A percentile compares a stretch with the other conserved stretches of the same genome.
Evolutionary conservation across 2,113 vertebrate species (phyloP).

Genomic region (Cricetomys ansorgei): DNA sequence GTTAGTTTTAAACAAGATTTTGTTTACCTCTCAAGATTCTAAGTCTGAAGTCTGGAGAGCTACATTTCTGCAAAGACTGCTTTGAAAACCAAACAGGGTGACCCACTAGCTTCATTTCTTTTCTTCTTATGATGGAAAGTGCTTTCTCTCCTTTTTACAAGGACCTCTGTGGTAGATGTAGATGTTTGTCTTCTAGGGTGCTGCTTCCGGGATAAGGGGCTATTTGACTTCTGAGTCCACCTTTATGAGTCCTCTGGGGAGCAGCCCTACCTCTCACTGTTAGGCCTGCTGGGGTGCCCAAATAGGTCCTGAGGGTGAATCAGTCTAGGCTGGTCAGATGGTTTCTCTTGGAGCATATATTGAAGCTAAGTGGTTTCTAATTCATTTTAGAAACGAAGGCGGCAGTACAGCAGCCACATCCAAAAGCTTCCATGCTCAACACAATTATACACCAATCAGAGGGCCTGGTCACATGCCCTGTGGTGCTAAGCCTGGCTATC

Average conservation of each 20-base stretch:
- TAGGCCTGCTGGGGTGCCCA: background rate
- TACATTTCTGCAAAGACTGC: background rate
- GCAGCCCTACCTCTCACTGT: constrained; percentile 9
- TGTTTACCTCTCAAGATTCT: background rate
- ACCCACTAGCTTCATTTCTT: background rate
- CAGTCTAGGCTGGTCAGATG: background rate
- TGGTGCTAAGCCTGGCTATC: background rate
- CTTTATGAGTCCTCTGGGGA: background rate
- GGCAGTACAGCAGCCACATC: background rate
- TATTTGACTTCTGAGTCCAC: background rate
- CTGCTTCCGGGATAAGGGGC: too few species aligned
- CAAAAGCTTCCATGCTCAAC: fast-evolving
- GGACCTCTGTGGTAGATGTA: background rate
- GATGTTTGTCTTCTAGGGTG: background rate
- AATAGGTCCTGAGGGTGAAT: background rate
- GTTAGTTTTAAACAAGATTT: background rate
- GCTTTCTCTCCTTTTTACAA: background rate
- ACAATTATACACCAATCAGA: fast-evolving
- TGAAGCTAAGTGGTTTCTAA: background rate
- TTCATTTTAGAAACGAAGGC: background rate
- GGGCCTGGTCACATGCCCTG: background rate
- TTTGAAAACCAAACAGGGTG: background rate
- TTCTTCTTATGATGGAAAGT: background rate
- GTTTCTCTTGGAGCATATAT: background rate
- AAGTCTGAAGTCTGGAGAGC: background rate